Base-by-base conservation (phyloP, 2,888 invertebrate species). In the Yponomeuta malinellus region DNA sequence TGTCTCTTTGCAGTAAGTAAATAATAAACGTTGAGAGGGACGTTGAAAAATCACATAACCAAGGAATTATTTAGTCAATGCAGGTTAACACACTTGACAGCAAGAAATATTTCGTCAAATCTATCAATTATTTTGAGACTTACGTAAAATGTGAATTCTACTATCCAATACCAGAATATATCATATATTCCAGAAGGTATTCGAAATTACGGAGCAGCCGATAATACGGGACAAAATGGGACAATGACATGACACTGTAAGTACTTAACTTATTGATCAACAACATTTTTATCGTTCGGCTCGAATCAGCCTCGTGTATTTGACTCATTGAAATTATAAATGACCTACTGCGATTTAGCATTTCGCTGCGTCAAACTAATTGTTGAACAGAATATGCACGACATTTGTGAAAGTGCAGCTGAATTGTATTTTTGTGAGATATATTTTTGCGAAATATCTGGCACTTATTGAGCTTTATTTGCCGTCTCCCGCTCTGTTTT, bases 241-340 rank as follows among this genome's bases (percentile, higher is more conserved):
- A 68, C 68, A 68, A 48, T 68, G 68, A 52, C 52, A 48, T 68
- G 68, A 52, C 68, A 68, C 23, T 68, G 52, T 23, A 23, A 23
- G 23, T 52, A 31, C 43, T 43, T 43, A 43, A 43, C 43, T 43
- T 43, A 43, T 52, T 52, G 52, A 68, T 29, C 2, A 52, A 48
- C 29, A 68, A 67, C 67, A 15, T 59, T 65, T 68, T 33, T 31
- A 68, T 48, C 68, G 48, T n/a, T 52, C 23, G n/a, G 12, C 12
- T 68, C 48, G 4, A 68, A 65, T 31, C 29, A 23, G 52, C 12
- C 31, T 43, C 67, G 33, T 33, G 67, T 43, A 33, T 8, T 8
- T 37, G 43, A 43, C 2, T 52, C 12, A 59, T 59, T 59, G 15
- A 15, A 23, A 59, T 15, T 59, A 59, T 43, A 43, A 43, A 43